A percentile compares a stretch with the other conserved stretches of the same genome.
These are phyloP conservation scores for Aphelocoma californica DNA, from an alignment of 2,797 vertebrate species.

Conservation along the genomic window DNA sequence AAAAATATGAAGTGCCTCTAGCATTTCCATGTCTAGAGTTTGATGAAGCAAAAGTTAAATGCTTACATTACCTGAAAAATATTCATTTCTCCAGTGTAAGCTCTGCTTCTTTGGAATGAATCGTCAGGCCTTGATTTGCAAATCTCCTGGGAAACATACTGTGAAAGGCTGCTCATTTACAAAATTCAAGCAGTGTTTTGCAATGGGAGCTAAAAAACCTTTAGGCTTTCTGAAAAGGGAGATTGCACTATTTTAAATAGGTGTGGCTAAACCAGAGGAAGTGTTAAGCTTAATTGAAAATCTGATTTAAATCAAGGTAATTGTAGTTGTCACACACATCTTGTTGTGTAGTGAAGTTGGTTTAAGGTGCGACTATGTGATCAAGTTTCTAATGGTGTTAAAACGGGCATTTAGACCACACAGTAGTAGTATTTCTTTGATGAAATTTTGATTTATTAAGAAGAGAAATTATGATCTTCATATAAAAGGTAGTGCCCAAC, in stretches of 20 bases:
- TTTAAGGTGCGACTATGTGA: background rate
- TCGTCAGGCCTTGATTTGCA: slow-evolving; percentile 46
- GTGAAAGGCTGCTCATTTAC: slow-evolving; percentile 40
- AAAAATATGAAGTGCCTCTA: slow-evolving; percentile 37
- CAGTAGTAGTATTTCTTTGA: background rate
- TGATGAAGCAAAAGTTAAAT: slow-evolving; percentile 57
- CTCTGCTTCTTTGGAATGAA: slow-evolving; percentile 21
- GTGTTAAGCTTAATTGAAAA: slow-evolving; percentile 2
- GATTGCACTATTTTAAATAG: background rate
- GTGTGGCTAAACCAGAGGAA: background rate
- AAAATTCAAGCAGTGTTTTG: slow-evolving; percentile 45
- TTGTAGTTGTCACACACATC: background rate
- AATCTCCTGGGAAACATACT: slow-evolving; percentile 48
- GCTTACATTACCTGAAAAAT: slow-evolving; percentile 57
- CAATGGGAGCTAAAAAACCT: background rate
- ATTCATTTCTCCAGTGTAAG: slow-evolving; percentile 31
- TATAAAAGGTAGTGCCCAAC: background rate
- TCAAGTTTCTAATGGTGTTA: background rate
- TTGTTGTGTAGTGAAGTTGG: background rate
- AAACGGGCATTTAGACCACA: background rate
- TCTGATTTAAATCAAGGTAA: background rate
- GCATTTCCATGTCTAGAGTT: slow-evolving; percentile 20
- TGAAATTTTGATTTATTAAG: background rate
- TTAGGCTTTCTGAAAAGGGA: slow-evolving; percentile 8
- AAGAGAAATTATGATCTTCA: background rate